A percentile compares a stretch with the other conserved stretches of the same genome.
phyloP scores from a whole-genome alignment of 2,797 vertebrate genomes.

The Nannoperca obscura region DNA sequence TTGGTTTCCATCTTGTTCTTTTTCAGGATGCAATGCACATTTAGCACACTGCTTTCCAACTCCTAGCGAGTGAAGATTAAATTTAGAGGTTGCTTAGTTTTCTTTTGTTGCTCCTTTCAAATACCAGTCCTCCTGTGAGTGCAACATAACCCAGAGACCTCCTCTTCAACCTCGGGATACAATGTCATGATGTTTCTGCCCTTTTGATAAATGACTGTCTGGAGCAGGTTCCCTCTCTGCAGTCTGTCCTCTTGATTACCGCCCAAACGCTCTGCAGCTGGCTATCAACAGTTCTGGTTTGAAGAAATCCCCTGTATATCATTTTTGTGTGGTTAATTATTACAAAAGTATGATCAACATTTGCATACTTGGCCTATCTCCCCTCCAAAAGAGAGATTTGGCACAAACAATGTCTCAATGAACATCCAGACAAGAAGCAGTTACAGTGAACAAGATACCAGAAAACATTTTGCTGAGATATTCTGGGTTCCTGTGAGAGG shows the following conservation, averaged over 20 bases:
- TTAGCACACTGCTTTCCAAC: conserved; percentile 24
- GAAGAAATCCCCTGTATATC: not conserved
- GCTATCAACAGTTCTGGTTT: conserved; percentile 22
- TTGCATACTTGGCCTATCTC: not conserved
- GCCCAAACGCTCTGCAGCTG: conserved; percentile 51
- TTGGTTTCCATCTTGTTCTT: conserved; percentile 69
- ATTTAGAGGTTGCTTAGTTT: conserved; percentile 34
- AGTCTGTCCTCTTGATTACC: conserved; percentile 66
- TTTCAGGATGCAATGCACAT: conserved; percentile 18
- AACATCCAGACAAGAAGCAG: conserved; percentile 9
- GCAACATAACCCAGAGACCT: conserved; percentile 71
- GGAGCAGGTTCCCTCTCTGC: conserved; percentile 66
- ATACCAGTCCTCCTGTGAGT: conserved; percentile 38
- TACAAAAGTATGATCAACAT: conserved; percentile 2
- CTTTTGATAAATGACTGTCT: conserved; percentile 72
- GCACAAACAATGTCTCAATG: not conserved
- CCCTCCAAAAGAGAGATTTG: not conserved
- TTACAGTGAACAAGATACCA: not conserved
- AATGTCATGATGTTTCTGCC: conserved; percentile 54
- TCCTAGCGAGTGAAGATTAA: conserved; percentile 11
- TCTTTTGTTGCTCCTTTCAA: conserved; percentile 54
- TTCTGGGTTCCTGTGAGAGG: not conserved
- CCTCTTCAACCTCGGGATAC: conserved; percentile 53
- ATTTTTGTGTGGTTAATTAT: conserved; percentile 18
- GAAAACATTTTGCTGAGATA: not conserved